Evolutionary conservation across 2,113 vertebrate genomes (phyloP), one percentile per base, ranked within the genome.

Genomic region (Rana temporaria): DNA sequence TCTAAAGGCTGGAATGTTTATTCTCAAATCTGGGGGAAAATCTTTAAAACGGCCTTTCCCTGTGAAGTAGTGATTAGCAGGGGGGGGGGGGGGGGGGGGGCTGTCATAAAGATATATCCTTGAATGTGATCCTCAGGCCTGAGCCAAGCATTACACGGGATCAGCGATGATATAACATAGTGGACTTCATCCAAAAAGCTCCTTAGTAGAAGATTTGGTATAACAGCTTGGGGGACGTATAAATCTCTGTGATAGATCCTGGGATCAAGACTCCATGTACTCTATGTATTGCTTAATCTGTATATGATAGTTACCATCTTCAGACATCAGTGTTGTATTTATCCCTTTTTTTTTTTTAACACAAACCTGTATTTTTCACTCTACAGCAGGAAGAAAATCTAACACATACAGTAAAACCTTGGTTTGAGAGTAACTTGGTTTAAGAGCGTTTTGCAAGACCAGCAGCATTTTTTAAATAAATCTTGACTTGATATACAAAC

Each of bases 81-180:
- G 1, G 6, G 42, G 42, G 42, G 7, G 42, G 42, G 42, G 7
- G 11, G 1, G 6, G n/a, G n/a, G n/a, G 42, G 42, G 42, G 7
- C 42, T 48, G 42, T 48, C 42, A 17, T 65, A 65, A 34, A 65
- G 12, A 32, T 65, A 19, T 56, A 20, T 52, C 67, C 22, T 1
- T 26, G 11, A 4, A 38, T 60, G 55, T 60, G 26, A 59, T 38
- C 56, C 26, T 48, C 42, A 48, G 42, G 42, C 42, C 52, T 17
- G 48, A 30, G 70, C 70, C 18, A 15, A 15, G 72, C 59, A 75
- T 75, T 75, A 75, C 55, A 59, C 55, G 19, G 62, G 76, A 78
- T 67, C 42, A 65, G 42, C 19, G 19, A 4, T 30, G 16, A 70
- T 38, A 15, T 59, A 42, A 22, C 48, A 55, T n/a, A 56, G 14